Percentiles rank a stretch among this genome's conserved stretches.
phyloP scores from a whole-genome alignment of 2,113 vertebrate genomes.

The Dipodomys spectabilis region DNA sequence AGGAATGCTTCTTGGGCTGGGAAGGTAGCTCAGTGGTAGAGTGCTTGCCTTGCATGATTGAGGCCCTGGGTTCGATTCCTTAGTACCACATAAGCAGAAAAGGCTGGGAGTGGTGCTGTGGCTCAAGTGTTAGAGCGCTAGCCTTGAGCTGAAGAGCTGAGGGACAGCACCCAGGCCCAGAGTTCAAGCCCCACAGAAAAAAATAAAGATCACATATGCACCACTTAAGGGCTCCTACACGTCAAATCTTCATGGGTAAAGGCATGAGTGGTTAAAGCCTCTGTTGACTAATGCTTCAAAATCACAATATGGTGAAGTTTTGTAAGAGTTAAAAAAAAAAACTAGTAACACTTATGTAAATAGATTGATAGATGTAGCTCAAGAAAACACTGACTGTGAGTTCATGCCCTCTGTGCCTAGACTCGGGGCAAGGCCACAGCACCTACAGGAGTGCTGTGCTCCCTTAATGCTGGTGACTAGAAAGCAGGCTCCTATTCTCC shows the following conservation, averaged over 20 bases:
- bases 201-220: neutral
- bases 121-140: too few relatives aligned
- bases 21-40: too few relatives aligned
- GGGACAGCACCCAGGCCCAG: too few relatives aligned
- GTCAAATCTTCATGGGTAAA: neutral
- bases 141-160: too few relatives aligned
- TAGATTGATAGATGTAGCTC: neutral
- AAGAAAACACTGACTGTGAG: neutral
- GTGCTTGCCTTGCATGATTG: too few relatives aligned
- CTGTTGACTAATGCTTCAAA: slow-evolving; percentile 28
- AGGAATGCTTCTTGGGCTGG: neutral
- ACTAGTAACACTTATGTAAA: neutral
- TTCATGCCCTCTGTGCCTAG: neutral
- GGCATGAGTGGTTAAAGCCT: neutral
- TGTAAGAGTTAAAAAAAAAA: neutral
- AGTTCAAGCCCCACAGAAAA: too few relatives aligned
- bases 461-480: neutral
- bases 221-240: neutral
- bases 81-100: too few relatives aligned
- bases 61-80: too few relatives aligned
- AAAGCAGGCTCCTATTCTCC: neutral
- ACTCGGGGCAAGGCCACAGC: neutral
- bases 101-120: too few relatives aligned
- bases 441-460: neutral
- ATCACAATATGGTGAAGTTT: neutral